Evolutionary conservation across 2,888 invertebrate genomes (phyloP).

Genomic region (Plemyria rubiginata): DNA sequence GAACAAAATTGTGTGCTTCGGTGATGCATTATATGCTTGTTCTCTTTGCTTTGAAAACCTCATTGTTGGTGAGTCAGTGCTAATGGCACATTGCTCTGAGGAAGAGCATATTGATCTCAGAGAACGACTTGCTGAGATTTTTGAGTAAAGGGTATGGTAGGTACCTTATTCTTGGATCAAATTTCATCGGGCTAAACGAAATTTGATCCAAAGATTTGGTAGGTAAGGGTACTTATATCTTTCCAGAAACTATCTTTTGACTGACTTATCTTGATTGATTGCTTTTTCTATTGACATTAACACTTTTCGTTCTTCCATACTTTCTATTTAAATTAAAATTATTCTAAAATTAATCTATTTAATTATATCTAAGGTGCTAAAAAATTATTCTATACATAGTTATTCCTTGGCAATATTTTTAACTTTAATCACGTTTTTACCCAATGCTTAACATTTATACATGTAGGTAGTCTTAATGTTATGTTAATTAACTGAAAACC

Average conservation of each 20-base stretch:
- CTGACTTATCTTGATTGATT: slow-evolving; percentile 16
- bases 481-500: neutral
- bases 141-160: slow-evolving; percentile 43
- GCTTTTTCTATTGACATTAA: slow-evolving; percentile 21
- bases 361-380: slow-evolving; percentile 15
- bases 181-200: slow-evolving; percentile 20
- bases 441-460: neutral
- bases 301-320: neutral
- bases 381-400: neutral
- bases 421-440: neutral
- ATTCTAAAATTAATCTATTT: slow-evolving; percentile 22
- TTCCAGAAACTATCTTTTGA: slow-evolving; percentile 12
- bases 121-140: slow-evolving; percentile 60
- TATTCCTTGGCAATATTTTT: neutral
- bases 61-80: slow-evolving; percentile 71
- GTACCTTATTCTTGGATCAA: slow-evolving; percentile 28
- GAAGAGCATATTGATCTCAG: slow-evolving; percentile 61
- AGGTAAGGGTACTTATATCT: too few relatives aligned
- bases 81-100: slow-evolving; percentile 71
- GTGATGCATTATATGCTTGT: slow-evolving; percentile 75
- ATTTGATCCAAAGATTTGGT: slow-evolving; percentile 12
- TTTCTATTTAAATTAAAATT: slow-evolving; percentile 6
- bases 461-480: neutral
- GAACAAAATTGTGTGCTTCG: slow-evolving; percentile 79
- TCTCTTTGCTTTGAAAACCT: slow-evolving; percentile 74